A percentile compares a stretch with the other conserved stretches of the same genome.
phyloP scores from a whole-genome alignment of 2,888 invertebrate species.

The Eristalinus sepulchralis region DNA sequence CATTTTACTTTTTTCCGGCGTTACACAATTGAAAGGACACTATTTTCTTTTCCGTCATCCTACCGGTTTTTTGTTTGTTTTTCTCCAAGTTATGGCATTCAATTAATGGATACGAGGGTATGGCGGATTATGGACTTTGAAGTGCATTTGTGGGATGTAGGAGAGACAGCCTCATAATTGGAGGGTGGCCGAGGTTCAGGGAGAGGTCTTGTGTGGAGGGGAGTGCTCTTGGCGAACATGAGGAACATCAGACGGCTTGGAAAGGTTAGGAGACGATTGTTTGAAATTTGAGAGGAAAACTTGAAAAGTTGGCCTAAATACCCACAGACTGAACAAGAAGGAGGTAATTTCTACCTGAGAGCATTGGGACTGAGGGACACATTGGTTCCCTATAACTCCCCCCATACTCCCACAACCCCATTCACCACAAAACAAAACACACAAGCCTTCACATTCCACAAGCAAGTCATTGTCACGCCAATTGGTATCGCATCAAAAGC shows the following conservation, averaged over 20 bases:
- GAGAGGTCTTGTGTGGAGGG: background rate
- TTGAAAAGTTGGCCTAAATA: too few relatives aligned
- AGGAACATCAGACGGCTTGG: too few relatives aligned
- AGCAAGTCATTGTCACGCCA: background rate
- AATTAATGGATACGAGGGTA: constrained; percentile 16
- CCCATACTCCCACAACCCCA: too few relatives aligned
- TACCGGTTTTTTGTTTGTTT: background rate
- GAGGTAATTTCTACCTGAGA: too few relatives aligned
- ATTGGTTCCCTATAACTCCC: too few relatives aligned
- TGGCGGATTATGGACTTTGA: background rate
- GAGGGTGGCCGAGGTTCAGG: background rate
- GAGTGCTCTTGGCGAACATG: background rate
- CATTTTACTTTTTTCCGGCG: constrained; percentile 7
- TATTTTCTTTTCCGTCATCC: constrained; percentile 11
- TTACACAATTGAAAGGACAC: constrained; percentile 30
- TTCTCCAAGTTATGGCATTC: constrained; percentile 37
- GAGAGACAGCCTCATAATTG: background rate
- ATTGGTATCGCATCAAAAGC: background rate
- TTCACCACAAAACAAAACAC: too few relatives aligned
- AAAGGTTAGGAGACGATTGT: too few relatives aligned
- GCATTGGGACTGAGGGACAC: too few relatives aligned
- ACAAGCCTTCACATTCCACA: background rate
- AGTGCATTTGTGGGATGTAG: background rate
- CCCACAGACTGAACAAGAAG: too few relatives aligned
- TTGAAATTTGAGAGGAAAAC: too few relatives aligned